Evolutionary conservation across 2,113 vertebrate genomes (phyloP).

Genomic region (Columbina picui): DNA sequence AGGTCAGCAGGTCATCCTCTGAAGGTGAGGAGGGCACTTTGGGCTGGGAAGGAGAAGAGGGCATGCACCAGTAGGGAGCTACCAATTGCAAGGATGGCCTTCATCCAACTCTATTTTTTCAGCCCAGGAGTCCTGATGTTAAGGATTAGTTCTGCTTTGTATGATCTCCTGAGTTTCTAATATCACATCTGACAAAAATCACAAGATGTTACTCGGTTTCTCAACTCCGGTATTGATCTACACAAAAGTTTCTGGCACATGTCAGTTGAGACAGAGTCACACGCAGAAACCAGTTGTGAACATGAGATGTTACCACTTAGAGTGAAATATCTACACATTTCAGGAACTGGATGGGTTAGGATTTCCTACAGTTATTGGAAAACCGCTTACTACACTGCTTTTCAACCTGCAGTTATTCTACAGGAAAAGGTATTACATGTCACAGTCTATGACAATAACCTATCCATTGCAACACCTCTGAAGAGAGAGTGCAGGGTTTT

Average conservation of each 20-base stretch:
- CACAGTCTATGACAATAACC: neutral
- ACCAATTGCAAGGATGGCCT: neutral
- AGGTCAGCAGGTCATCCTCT: neutral
- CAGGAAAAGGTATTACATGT: neutral
- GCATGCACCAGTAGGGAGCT: neutral
- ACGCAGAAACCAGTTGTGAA: neutral
- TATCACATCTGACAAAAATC: constrained; percentile 27
- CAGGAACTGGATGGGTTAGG: neutral
- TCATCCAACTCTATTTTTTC: constrained; percentile 24
- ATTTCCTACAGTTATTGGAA: neutral
- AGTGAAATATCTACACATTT: neutral
- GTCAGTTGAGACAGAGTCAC: neutral
- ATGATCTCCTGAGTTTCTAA: neutral
- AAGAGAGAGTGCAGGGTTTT: neutral
- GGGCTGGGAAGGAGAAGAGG: neutral
- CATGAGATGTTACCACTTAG: neutral
- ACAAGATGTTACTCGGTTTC: neutral
- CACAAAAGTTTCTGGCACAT: neutral
- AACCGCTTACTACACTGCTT: neutral
- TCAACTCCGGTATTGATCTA: neutral
- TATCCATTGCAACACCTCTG: neutral
- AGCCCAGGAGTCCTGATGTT: constrained; percentile 25
- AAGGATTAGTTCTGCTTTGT: constrained; percentile 50
- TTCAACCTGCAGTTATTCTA: neutral
- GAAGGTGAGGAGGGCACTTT: neutral